A percentile compares a stretch with the other conserved stretches of the same genome.
Conservation (phyloP, 2,888 invertebrate species). For the Phlogophora meticulosa region DNA sequence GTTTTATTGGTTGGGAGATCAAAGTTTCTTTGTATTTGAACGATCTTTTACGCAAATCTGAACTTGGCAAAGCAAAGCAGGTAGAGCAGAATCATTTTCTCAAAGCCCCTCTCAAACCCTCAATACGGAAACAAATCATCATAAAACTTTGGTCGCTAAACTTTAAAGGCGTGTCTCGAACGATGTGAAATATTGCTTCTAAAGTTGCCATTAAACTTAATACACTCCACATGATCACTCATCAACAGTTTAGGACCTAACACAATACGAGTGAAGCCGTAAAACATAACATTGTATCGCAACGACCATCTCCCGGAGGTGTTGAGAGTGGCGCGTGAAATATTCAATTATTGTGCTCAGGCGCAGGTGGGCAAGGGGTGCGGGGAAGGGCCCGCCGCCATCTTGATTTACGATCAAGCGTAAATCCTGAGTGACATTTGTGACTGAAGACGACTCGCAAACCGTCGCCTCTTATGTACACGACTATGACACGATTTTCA, state of each 20-base stretch:
- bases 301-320: conserved; percentile 83
- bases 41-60: neutral
- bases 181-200: conserved; percentile 90
- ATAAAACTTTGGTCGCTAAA: conserved; percentile 87
- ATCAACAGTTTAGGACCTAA: conserved; percentile 90
- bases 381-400: conserved; percentile 79
- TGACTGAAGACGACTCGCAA: conserved; percentile 82
- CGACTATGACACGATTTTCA: conserved; percentile 82
- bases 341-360: conserved; percentile 90
- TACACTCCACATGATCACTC: conserved; percentile 88
- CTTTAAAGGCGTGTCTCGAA: conserved; percentile 84
- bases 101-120: conserved; percentile 68
- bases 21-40: conserved; percentile 3
- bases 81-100: conserved; percentile 19
- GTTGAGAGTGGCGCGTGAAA: conserved; percentile 90
- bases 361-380: conserved; percentile 83
- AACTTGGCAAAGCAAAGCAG: conserved; percentile 18
- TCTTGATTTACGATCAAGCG: conserved; percentile 89
- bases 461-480: conserved; percentile 74
- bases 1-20: neutral
- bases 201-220: conserved; percentile 89
- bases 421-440: conserved; percentile 90
- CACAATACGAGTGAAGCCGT: conserved; percentile 86
- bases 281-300: conserved; percentile 89
- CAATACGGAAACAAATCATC: conserved; percentile 90